A percentile compares a stretch with the other conserved stretches of the same genome.
phyloP scores from a whole-genome alignment of 2,797 vertebrate genomes.

The Poliocrania exsul region DNA sequence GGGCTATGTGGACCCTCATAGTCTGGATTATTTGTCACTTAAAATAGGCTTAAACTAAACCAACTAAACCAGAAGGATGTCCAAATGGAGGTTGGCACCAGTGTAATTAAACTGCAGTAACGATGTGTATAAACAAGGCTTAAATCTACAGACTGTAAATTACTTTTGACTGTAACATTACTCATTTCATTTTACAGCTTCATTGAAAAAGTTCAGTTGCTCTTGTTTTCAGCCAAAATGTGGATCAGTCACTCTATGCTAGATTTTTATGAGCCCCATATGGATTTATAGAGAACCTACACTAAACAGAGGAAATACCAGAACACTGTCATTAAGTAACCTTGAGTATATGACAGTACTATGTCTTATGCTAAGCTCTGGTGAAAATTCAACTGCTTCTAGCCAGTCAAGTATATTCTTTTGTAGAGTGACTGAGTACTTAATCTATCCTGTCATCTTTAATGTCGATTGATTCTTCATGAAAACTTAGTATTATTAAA shows the following conservation, averaged over 20 bases:
- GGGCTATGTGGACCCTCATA: not conserved
- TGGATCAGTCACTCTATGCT: constrained; percentile 32
- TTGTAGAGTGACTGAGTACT: not conserved
- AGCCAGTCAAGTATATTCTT: not conserved
- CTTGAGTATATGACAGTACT: not conserved
- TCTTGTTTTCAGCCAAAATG: constrained; percentile 36
- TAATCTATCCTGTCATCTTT: not conserved
- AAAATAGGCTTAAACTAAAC: constrained; percentile 49
- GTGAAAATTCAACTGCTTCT: not conserved
- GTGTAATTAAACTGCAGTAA: constrained; percentile 61
- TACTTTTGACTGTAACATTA: constrained; percentile 60
- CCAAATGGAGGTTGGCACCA: constrained; percentile 55
- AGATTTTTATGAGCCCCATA: constrained; percentile 38
- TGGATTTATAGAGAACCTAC: not conserved
- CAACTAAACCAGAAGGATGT: constrained; percentile 52
- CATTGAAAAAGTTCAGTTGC: constrained; percentile 42
- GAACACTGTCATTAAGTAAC: not conserved
- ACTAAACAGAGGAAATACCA: constrained; percentile 1
- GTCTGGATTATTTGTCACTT: constrained; percentile 29
- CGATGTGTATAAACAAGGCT: constrained; percentile 58
- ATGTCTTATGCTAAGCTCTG: not conserved
- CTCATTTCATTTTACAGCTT: constrained; percentile 46
- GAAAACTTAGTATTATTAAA: constrained; percentile 4
- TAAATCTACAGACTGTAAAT: constrained; percentile 64
- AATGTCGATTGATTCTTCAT: not conserved